Percentiles rank a stretch among this genome's conserved stretches.
phyloP scores from a whole-genome alignment of 2,797 vertebrate genomes.

The Acanthopagrus latus region DNA sequence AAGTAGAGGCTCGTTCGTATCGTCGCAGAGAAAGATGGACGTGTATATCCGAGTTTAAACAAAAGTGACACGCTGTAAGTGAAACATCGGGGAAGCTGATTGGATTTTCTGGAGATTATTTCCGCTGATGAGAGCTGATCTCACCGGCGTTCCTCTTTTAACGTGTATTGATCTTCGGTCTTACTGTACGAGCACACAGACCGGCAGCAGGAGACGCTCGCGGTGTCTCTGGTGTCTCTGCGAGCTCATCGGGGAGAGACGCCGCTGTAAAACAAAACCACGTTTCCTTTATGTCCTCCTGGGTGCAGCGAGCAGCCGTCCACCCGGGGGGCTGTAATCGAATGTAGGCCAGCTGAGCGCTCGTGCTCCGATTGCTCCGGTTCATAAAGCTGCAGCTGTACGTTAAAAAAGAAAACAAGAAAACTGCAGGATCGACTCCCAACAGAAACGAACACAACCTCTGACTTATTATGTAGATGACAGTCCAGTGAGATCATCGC shows the following conservation, averaged over 20 bases:
- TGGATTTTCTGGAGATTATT: slow-evolving; percentile 41
- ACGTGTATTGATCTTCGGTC: slow-evolving; percentile 33
- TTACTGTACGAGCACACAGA: neutral
- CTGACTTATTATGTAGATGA: slow-evolving; percentile 32
- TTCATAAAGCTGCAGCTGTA: slow-evolving; percentile 25
- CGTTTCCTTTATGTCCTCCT: slow-evolving; percentile 14
- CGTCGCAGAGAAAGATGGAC: slow-evolving; percentile 17
- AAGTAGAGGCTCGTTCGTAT: slow-evolving; percentile 26
- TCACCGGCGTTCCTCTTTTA: slow-evolving; percentile 37
- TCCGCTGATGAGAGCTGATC: slow-evolving; percentile 31
- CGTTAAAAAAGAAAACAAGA: too few species aligned
- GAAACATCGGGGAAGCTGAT: slow-evolving; percentile 17
- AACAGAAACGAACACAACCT: slow-evolving; percentile 36
- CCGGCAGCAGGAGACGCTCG: neutral
- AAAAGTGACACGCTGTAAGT: neutral
- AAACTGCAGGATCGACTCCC: slow-evolving; percentile 33
- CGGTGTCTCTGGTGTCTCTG: slow-evolving; percentile 21
- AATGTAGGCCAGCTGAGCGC: slow-evolving; percentile 37
- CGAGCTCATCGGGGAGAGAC: slow-evolving; percentile 36
- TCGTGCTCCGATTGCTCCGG: neutral
- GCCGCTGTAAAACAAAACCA: slow-evolving; percentile 30
- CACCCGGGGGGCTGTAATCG: slow-evolving; percentile 28
- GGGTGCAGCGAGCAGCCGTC: slow-evolving; percentile 30
- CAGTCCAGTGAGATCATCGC: slow-evolving; percentile 47
- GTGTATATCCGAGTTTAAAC: slow-evolving; percentile 16